Conservation (phyloP, 2,113 vertebrate species). For the Chionomys nivalis region DNA sequence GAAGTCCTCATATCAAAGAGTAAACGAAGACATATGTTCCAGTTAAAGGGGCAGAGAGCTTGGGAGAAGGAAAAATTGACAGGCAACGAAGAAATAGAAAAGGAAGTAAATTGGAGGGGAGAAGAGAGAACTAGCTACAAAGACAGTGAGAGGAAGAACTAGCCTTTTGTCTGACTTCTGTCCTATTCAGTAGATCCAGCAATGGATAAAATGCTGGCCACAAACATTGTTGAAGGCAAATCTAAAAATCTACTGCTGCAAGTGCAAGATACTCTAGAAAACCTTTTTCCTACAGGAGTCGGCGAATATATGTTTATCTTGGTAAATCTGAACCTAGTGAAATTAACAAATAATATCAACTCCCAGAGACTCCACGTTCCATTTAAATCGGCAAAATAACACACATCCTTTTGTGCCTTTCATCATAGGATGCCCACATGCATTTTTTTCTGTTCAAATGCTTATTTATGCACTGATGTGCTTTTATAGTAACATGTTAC, state of each 20-base stretch:
- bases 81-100: neutral
- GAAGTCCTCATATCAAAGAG: neutral
- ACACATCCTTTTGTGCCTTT: rapidly evolving
- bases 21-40: neutral
- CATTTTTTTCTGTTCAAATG: neutral
- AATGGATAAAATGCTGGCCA: neutral
- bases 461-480: neutral
- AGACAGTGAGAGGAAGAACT: rapidly evolving
- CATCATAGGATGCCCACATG: too few relatives aligned
- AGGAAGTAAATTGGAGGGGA: too few relatives aligned
- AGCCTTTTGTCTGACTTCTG: neutral
- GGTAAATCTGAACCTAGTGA: neutral
- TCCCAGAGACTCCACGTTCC: too few relatives aligned
- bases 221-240: neutral
- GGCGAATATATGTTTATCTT: too few relatives aligned
- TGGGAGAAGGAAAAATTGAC: neutral
- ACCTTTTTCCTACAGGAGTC: neutral
- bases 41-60: too few relatives aligned
- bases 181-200: too few relatives aligned
- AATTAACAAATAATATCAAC: neutral
- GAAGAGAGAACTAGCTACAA: neutral
- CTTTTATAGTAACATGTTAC: neutral
- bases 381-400: neutral
- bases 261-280: neutral
- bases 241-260: rapidly evolving